Evolutionary conservation across 2,888 invertebrate species (phyloP).

Genomic region (Drosophila formosana): DNA sequence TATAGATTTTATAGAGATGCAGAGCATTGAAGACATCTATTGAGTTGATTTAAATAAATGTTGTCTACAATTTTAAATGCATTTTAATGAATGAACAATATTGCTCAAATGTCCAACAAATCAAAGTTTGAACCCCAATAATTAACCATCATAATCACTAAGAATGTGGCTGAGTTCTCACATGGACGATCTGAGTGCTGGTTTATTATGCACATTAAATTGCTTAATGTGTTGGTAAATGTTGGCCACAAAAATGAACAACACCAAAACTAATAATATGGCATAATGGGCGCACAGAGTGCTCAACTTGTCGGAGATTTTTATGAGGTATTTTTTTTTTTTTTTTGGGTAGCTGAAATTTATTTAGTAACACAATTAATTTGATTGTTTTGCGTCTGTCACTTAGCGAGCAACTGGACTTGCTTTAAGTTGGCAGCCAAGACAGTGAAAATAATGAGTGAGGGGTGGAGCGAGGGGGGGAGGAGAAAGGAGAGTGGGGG

Average conservation of each 20-base stretch:
- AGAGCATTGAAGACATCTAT: too few relatives aligned
- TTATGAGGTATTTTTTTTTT: conserved; percentile 3
- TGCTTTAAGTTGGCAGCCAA: not conserved
- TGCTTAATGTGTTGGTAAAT: conserved; percentile 6
- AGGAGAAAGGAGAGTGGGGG: not conserved
- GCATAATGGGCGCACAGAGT: conserved; percentile 1
- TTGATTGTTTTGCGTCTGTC: conserved; percentile 22
- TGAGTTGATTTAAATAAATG: too few relatives aligned
- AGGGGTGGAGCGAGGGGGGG: too few relatives aligned
- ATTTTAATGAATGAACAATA: too few relatives aligned
- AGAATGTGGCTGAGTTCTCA: not conserved
- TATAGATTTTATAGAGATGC: too few relatives aligned
- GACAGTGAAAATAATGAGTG: too few relatives aligned
- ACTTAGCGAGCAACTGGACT: conserved; percentile 15
- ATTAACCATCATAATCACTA: too few relatives aligned
- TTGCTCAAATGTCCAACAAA: too few relatives aligned
- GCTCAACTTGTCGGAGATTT: conserved; percentile 11
- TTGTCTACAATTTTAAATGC: too few relatives aligned
- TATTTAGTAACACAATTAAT: conserved; percentile 30
- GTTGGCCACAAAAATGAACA: conserved; percentile 1
- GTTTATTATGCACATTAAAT: not conserved
- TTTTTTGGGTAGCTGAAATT: not conserved
- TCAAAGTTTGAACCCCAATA: too few relatives aligned
- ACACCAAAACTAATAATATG: conserved; percentile 5
- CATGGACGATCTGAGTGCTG: not conserved